phyloP scores from a whole-genome alignment of 2,888 invertebrate genomes.

The Limnephilus rhombicus region DNA sequence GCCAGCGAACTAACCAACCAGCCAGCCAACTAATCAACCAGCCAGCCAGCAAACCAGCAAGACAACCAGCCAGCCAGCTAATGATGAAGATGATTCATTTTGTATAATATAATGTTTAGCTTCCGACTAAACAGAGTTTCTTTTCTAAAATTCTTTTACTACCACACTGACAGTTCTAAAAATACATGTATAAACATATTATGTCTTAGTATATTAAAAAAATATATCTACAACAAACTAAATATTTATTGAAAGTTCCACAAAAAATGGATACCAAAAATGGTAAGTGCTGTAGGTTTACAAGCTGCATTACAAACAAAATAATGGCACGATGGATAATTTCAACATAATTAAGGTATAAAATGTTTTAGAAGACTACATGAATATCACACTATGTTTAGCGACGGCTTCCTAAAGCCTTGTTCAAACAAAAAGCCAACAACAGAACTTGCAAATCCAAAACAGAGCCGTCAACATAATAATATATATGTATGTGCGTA shows the following conservation, averaged over 20 bases:
- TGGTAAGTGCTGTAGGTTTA: constrained; percentile 52
- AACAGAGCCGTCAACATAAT: constrained; percentile 81
- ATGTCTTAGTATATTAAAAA: constrained; percentile 61
- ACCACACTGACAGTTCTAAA: constrained; percentile 53
- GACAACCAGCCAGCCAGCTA: background rate
- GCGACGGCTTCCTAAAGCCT: constrained; percentile 63
- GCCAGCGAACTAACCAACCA: no score
- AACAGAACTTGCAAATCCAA: constrained; percentile 68
- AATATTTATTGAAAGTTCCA: constrained; percentile 55
- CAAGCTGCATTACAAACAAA: constrained; percentile 53
- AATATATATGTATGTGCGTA: constrained; percentile 71
- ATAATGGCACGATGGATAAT: constrained; percentile 63
- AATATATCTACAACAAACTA: constrained; percentile 62
- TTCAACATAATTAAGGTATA: constrained; percentile 61
- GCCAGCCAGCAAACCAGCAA: no score
- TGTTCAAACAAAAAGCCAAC: constrained; percentile 60
- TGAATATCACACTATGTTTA: constrained; percentile 66
- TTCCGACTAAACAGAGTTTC: constrained; percentile 34
- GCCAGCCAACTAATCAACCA: no score
- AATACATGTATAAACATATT: constrained; percentile 58
- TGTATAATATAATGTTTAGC: constrained; percentile 6
- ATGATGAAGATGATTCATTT: background rate
- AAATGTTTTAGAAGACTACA: constrained; percentile 65
- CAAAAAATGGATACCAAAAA: constrained; percentile 51
- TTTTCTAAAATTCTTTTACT: constrained; percentile 37